These are phyloP conservation scores for Bradysia coprophila DNA, from an alignment of 1,140 invertebrate genomes.

Conservation along the genomic window DNA sequence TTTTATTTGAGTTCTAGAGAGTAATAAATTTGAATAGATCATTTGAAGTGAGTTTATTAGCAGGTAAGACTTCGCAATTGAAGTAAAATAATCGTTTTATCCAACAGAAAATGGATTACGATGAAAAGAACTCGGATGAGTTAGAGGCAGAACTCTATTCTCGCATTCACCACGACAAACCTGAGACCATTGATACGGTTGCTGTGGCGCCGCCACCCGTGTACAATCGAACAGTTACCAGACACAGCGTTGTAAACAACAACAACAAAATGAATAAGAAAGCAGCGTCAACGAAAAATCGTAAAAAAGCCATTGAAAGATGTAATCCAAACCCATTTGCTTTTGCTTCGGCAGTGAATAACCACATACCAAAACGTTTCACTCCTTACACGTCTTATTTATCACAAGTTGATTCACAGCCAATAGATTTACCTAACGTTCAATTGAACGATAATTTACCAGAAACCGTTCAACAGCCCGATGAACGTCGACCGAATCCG, in stretches of 20 bases:
- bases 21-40: too few relatives aligned
- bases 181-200: not conserved
- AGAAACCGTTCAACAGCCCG: not conserved
- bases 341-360: not conserved
- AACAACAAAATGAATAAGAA: not conserved
- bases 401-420: not conserved
- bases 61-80: too few relatives aligned
- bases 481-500: not conserved
- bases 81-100: too few relatives aligned
- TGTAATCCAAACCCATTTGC: constrained; percentile 1
- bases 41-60: too few relatives aligned
- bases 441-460: not conserved
- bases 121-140: constrained; percentile 21
- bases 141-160: constrained; percentile 24
- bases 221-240: not conserved
- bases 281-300: not conserved
- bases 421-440: not conserved
- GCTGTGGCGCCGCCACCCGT: not conserved
- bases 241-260: not conserved
- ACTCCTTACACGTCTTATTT: constrained; percentile 1
- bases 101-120: too few relatives aligned
- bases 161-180: constrained; percentile 15
- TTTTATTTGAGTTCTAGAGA: too few relatives aligned
- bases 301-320: constrained; percentile 8
- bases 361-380: not conserved